Conservation (phyloP, 92 coral and sea anemone species). For the Umimayanthus kanabou region DNA sequence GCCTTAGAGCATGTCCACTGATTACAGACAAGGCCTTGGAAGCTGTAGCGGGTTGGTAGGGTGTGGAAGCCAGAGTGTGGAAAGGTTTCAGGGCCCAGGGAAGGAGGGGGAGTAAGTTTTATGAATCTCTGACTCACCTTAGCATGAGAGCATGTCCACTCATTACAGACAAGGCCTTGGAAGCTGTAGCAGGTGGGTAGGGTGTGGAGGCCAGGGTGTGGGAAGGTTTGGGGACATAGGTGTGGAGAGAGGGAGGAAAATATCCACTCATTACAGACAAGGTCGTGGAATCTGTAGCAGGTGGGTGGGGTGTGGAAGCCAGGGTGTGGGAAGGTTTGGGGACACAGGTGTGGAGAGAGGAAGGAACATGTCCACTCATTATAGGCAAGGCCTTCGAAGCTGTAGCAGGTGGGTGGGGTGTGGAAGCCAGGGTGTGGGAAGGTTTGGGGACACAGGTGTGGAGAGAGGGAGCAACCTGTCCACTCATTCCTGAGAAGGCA, state of each 20-base stretch:
- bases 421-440: neutral
- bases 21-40: constrained; percentile 60
- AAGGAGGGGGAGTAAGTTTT: constrained; percentile 37
- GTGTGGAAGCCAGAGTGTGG: neutral
- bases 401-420: constrained; percentile 61
- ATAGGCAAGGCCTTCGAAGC: constrained; percentile 61
- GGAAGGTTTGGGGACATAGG: neutral
- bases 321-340: neutral
- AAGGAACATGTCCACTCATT: constrained; percentile 65
- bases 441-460: neutral
- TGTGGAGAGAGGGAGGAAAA: constrained; percentile 36
- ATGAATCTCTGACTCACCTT: constrained; percentile 55
- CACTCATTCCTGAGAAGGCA: constrained; percentile 73
- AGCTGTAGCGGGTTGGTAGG: constrained; percentile 58
- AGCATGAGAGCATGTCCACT: constrained; percentile 85
- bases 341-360: constrained; percentile 23
- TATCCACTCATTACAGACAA: constrained; percentile 86
- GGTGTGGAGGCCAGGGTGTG: neutral
- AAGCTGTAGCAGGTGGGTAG: constrained; percentile 76
- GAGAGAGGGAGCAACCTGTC: constrained; percentile 57
- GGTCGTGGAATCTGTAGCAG: constrained; percentile 51
- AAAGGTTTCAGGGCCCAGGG: neutral
- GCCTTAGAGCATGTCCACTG: constrained; percentile 74
- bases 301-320: constrained; percentile 42
- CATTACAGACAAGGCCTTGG: constrained; percentile 92